phyloP scores from a whole-genome alignment of 2,113 vertebrate genomes.

The Cynopterus brachyotis region DNA sequence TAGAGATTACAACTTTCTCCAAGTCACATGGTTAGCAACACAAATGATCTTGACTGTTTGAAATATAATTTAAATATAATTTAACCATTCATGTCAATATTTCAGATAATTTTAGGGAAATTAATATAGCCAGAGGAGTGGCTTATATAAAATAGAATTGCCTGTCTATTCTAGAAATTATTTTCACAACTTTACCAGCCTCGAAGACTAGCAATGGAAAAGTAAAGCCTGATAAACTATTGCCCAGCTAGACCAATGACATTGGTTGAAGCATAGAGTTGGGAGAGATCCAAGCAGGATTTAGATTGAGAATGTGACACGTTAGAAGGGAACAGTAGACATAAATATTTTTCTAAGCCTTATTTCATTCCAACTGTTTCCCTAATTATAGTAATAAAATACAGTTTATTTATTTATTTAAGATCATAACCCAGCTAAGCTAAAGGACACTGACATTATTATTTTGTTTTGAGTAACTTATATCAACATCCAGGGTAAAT shows the following conservation, averaged over 20 bases:
- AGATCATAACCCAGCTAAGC: not conserved
- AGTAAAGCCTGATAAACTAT: not conserved
- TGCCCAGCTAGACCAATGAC: not conserved
- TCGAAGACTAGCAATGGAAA: not conserved
- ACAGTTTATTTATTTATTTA: not conserved
- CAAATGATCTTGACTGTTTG: not conserved
- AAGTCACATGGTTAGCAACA: not conserved
- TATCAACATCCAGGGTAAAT: not conserved
- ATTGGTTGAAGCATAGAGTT: not conserved
- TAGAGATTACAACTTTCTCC: not conserved
- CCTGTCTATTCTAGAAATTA: not conserved
- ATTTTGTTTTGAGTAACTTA: not conserved
- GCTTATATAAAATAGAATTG: not conserved
- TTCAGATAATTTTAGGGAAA: not conserved
- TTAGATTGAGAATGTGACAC: not conserved
- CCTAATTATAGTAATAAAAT: not conserved
- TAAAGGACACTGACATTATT: not conserved
- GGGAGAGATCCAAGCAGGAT: not conserved
- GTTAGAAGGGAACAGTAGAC: not conserved
- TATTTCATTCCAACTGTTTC: not conserved
- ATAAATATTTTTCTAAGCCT: not conserved
- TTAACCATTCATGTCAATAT: not conserved
- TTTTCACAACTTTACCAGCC: not conserved
- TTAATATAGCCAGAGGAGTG: not conserved
- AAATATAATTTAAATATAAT: not conserved